Evolutionary conservation across 1,140 invertebrate genomes (phyloP), one percentile per base, ranked within the genome.

Genomic region (Calephelis virginiensis): DNA sequence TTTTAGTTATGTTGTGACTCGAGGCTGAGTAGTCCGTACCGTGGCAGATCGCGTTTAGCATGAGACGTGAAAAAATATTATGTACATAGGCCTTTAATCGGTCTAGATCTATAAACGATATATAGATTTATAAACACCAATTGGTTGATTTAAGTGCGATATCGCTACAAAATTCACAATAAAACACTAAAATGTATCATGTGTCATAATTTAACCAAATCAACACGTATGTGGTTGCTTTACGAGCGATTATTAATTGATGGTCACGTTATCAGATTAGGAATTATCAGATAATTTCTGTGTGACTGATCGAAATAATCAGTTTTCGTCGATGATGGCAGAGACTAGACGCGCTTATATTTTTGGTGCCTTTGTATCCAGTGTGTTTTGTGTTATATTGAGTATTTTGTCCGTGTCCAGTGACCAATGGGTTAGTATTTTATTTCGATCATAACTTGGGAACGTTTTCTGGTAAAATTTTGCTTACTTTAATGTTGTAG

Each of bases 311-410:
- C 40, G 40, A 43, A 45, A 68, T 64, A 45, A 40, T 45, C 38
- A 45, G 49, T 53, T 53, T 50, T 11, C 13, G 14, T 67, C 43
- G 72, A 85, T 77, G 43, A 90, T 90, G 87, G 87, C 87, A 63
- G 84, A 83, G 8, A 86, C 85, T 13, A 71, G 83, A 9, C 80
- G 87, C n/a, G 82, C 72, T 40, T 90, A 86, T 56, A 86, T 90
- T 69, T 90, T 88, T 59, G 67, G 81, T 63, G 80, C 83, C 9
- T 90, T 90, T 64, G 50, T 88, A 6, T 82, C 74, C 0, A 79
- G 85, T 78, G 76, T 87, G 6, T 46, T 86, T 5, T 71, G 74
- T 72, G 78, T 86, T 13, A 71, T 88, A 14, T 70, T 89, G 13
- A 71, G 81, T 37, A 63, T 88, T 14, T 75, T 86, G 5, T 71